Percentiles rank a stretch among this genome's conserved stretches.
These are phyloP conservation scores for Eupithecia subumbrata DNA, from an alignment of 2,888 invertebrate species.

Conservation along the genomic window DNA sequence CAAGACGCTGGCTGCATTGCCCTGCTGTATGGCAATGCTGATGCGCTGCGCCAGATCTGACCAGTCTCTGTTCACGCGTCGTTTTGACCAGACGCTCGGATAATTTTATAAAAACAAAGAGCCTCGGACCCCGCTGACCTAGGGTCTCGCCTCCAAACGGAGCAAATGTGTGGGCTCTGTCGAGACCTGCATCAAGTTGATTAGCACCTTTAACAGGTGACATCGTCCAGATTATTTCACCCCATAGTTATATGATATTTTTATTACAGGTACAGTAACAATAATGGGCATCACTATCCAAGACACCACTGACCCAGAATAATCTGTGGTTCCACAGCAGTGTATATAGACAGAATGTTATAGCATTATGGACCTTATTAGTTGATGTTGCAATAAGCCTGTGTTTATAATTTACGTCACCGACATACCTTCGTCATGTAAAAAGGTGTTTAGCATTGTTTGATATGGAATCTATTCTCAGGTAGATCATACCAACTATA, in stretches of 20 bases:
- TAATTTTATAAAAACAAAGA: too few relatives aligned
- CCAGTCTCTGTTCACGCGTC: too few relatives aligned
- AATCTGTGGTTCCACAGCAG: slow-evolving; percentile 51
- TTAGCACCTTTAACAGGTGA: background rate
- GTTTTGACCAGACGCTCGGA: too few relatives aligned
- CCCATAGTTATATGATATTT: background rate
- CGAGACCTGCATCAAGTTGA: too few relatives aligned
- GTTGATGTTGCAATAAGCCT: slow-evolving; percentile 53
- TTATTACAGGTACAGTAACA: slow-evolving; percentile 68
- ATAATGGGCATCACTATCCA: slow-evolving; percentile 69
- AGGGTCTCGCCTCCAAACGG: too few relatives aligned
- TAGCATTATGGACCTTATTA: slow-evolving; percentile 65
- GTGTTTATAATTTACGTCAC: slow-evolving; percentile 39
- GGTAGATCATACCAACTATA: background rate
- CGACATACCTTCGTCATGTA: background rate
- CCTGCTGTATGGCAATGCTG: too few relatives aligned
- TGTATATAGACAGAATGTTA: slow-evolving; percentile 60
- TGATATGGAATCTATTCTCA: background rate
- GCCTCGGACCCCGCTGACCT: too few relatives aligned
- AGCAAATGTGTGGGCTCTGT: too few relatives aligned
- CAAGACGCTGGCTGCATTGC: too few relatives aligned
- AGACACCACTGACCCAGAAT: slow-evolving; percentile 78
- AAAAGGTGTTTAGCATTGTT: background rate
- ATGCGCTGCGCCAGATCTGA: too few relatives aligned
- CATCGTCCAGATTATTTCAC: background rate